These are phyloP conservation scores for Scaptomyza montana DNA, from an alignment of 1,140 invertebrate species.

Conservation along the genomic window DNA sequence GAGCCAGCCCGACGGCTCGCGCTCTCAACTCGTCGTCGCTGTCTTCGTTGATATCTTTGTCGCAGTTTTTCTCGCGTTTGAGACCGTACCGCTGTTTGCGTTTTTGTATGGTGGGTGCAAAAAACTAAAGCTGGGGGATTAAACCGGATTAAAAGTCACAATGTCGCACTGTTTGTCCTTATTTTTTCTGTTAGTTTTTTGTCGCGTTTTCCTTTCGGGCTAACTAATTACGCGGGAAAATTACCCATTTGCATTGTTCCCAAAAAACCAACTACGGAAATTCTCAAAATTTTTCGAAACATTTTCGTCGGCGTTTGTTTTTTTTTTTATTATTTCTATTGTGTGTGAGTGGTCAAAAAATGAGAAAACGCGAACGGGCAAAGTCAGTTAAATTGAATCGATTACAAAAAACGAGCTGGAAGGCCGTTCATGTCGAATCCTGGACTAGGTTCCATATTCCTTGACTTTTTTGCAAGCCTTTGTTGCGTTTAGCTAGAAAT, in stretches of 20 bases:
- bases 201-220: conserved; percentile 59
- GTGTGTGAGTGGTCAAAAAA: conserved; percentile 30
- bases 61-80: conserved; percentile 23
- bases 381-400: conserved; percentile 77
- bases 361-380: conserved; percentile 35
- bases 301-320: conserved; percentile 31
- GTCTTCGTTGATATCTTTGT: background rate
- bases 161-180: conserved; percentile 52
- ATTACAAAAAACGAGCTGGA: conserved; percentile 59
- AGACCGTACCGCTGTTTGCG: conserved; percentile 30
- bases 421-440: conserved; percentile 4
- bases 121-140: conserved; percentile 80
- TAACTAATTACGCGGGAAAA: conserved; percentile 76
- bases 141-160: conserved; percentile 80
- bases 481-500: conserved; percentile 55
- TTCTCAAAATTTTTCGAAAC: conserved; percentile 65
- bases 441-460: conserved; percentile 55
- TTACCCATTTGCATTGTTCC: conserved; percentile 67
- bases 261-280: conserved; percentile 49
- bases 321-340: conserved; percentile 39
- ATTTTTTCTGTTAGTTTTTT: conserved; percentile 54
- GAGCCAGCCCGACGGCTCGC: conserved; percentile 35
- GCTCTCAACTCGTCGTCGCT: conserved; percentile 50
- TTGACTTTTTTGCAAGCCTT: conserved; percentile 80
- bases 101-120: conserved; percentile 46